Evolutionary conservation across 2,113 vertebrate species (phyloP).

Genomic region (Carollia perspicillata): DNA sequence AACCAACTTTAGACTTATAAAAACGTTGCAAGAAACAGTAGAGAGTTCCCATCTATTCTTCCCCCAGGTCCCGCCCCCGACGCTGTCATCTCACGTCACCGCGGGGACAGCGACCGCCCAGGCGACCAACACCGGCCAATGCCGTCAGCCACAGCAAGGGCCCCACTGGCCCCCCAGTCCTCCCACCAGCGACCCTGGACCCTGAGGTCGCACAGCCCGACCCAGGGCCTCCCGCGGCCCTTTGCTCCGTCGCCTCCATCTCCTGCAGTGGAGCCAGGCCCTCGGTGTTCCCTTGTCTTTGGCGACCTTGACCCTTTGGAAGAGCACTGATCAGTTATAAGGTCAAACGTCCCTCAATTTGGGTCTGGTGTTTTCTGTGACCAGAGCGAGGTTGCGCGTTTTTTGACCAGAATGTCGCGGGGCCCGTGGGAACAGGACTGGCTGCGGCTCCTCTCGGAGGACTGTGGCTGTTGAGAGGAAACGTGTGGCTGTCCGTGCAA

Average conservation of each 20-base stretch:
- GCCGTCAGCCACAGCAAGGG: not conserved
- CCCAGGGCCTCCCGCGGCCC: too few species aligned
- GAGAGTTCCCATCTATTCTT: constrained; percentile 44
- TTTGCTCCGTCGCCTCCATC: not conserved
- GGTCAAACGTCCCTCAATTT: not conserved
- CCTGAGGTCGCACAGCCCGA: not conserved
- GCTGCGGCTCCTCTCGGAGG: not conserved
- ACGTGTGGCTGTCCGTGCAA: not conserved
- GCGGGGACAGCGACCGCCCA: not conserved
- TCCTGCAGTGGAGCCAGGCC: not conserved
- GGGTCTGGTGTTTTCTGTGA: not conserved
- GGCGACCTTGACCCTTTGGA: not conserved
- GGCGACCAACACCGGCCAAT: not conserved
- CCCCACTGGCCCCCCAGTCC: not conserved
- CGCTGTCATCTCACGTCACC: constrained; percentile 30
- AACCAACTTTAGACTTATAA: constrained; percentile 57
- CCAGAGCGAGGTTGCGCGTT: not conserved
- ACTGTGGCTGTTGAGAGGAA: not conserved
- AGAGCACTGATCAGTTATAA: not conserved
- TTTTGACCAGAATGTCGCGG: not conserved
- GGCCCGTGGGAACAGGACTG: not conserved
- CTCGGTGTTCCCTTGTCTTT: not conserved
- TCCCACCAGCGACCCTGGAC: not conserved
- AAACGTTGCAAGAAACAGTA: constrained; percentile 50
- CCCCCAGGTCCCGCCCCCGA: not conserved